These are phyloP conservation scores for Catocala sponsa DNA, from an alignment of 2,888 invertebrate genomes.

Conservation along the genomic window DNA sequence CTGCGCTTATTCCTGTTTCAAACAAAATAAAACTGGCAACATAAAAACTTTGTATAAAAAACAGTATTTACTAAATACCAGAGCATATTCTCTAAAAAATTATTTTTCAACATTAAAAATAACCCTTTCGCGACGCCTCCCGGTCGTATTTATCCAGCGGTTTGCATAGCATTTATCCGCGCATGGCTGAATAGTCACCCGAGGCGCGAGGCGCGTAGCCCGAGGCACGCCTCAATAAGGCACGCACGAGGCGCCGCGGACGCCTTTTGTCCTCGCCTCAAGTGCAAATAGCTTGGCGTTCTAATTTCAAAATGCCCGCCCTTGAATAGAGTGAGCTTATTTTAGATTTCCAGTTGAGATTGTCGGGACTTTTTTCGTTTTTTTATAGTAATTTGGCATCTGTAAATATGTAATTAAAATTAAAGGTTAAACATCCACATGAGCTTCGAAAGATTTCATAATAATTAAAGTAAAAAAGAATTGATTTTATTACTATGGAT, in stretches of 20 bases:
- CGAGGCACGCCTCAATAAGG: conserved; percentile 57
- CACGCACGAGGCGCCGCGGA: conserved; percentile 64
- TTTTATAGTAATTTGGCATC: background rate
- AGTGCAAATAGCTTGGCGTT: conserved; percentile 83
- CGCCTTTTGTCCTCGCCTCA: conserved; percentile 72
- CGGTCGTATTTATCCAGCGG: conserved; percentile 53
- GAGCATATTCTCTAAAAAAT: background rate
- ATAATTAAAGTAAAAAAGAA: too few relatives aligned
- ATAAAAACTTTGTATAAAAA: too few relatives aligned
- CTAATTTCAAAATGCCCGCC: conserved; percentile 78
- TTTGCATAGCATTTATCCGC: conserved; percentile 58
- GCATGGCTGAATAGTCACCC: conserved; percentile 57
- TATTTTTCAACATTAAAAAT: conserved; percentile 34
- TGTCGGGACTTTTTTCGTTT: conserved; percentile 27
- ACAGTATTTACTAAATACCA: background rate
- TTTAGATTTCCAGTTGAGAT: conserved; percentile 58
- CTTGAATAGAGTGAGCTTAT: conserved; percentile 64
- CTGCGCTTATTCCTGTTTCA: too few relatives aligned
- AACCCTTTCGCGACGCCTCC: conserved; percentile 29
- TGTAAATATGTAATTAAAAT: background rate
- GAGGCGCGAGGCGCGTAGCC: conserved; percentile 47
- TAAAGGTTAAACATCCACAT: too few relatives aligned
- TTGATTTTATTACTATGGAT: too few relatives aligned
- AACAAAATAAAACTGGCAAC: too few relatives aligned
- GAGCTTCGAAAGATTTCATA: too few relatives aligned